Conservation (phyloP, 1,140 invertebrate species). For the Drosophila melanica region DNA sequence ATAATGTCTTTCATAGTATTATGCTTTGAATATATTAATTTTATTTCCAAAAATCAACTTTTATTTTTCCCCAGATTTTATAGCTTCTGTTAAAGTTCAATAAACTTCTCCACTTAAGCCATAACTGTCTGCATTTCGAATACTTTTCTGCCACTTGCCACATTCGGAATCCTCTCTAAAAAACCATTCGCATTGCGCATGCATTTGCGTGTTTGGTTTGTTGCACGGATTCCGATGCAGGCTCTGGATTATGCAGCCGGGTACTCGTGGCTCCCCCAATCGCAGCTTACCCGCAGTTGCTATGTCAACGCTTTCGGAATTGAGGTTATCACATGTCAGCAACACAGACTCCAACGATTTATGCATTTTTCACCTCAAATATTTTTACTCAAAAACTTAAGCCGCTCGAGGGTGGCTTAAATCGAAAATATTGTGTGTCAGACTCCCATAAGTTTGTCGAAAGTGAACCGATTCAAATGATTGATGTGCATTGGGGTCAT, state of each 20-base stretch:
- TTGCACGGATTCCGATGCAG: conserved; percentile 39
- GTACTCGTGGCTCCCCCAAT: conserved; percentile 35
- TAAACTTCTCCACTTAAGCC: background rate
- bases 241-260: conserved; percentile 65
- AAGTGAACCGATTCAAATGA: too few relatives aligned
- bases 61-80: background rate
- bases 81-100: background rate
- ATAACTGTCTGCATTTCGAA: background rate
- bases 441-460: conserved; percentile 6
- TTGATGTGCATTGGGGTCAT: too few relatives aligned
- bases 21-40: background rate
- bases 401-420: conserved; percentile 43
- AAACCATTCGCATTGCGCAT: conserved; percentile 17
- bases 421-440: conserved; percentile 51
- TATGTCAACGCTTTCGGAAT: conserved; percentile 70
- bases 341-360: conserved; percentile 54
- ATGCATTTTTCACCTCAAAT: conserved; percentile 35
- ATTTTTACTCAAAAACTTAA: conserved; percentile 16
- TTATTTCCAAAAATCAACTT: too few relatives aligned
- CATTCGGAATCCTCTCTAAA: conserved; percentile 33
- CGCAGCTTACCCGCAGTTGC: conserved; percentile 47
- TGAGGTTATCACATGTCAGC: conserved; percentile 76
- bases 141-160: conserved; percentile 5
- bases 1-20: background rate
- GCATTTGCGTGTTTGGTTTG: conserved; percentile 63